phyloP scores from a whole-genome alignment of 2,113 vertebrate species.

The Brachyhypopomus gauderio region DNA sequence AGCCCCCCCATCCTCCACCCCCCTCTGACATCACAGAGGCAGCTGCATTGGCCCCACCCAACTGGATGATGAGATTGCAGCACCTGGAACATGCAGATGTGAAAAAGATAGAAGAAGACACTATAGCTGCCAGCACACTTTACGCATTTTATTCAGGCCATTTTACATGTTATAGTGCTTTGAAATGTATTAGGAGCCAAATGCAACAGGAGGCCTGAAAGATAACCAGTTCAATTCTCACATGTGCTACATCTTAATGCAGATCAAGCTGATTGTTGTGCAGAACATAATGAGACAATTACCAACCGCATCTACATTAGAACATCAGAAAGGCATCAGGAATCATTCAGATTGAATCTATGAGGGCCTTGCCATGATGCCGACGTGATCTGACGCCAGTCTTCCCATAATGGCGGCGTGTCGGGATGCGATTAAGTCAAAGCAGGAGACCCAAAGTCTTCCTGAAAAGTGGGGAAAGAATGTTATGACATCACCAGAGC shows the following conservation, averaged over 20 bases:
- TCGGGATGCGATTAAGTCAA: background rate
- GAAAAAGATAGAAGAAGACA: background rate
- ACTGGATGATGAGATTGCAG: conserved; percentile 4
- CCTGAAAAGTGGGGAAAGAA: conserved; percentile 21
- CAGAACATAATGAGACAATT: too few relatives aligned
- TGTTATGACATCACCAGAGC: conserved; percentile 27
- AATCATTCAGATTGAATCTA: background rate
- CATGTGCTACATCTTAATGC: too few relatives aligned
- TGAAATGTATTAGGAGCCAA: background rate
- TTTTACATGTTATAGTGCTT: too few relatives aligned
- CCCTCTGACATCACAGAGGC: background rate
- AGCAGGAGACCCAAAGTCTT: conserved; percentile 3
- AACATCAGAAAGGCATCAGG: background rate
- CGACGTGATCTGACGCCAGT: too few relatives aligned
- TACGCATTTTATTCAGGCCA: background rate
- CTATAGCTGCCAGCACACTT: too few relatives aligned
- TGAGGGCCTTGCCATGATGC: background rate
- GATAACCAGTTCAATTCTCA: background rate
- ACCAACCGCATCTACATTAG: background rate
- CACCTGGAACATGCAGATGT: background rate
- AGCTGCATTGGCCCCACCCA: conserved; percentile 38
- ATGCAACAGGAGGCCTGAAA: background rate
- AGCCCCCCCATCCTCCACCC: conserved; percentile 27
- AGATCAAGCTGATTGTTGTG: background rate
- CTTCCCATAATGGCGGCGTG: background rate